phyloP scores from a whole-genome alignment of 2,113 vertebrate species.

The human (Homo sapiens) region GRCh38 chr1:154446501-154447000 shows the following conservation, averaged over 20 bases:
- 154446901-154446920: background rate
- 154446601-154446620: background rate
- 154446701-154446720: background rate
- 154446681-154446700: background rate
- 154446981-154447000: background rate
- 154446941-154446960: background rate
- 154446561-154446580: background rate
- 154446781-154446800: background rate
- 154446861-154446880: no score
- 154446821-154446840: background rate
- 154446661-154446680: background rate
- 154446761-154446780: background rate
- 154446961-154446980: background rate
- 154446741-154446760: background rate
- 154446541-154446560: slow-evolving; percentile 15
- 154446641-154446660: background rate
- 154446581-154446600: background rate
- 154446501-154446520: slow-evolving; percentile 52
- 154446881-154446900: background rate
- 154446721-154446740: background rate
- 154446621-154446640: background rate
- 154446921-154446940: background rate
- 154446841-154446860: no score
- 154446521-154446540: slow-evolving; percentile 30
- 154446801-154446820: background rate